Conservation (phyloP, 2,888 invertebrate genomes). For the Drosophila neonasuta region DNA sequence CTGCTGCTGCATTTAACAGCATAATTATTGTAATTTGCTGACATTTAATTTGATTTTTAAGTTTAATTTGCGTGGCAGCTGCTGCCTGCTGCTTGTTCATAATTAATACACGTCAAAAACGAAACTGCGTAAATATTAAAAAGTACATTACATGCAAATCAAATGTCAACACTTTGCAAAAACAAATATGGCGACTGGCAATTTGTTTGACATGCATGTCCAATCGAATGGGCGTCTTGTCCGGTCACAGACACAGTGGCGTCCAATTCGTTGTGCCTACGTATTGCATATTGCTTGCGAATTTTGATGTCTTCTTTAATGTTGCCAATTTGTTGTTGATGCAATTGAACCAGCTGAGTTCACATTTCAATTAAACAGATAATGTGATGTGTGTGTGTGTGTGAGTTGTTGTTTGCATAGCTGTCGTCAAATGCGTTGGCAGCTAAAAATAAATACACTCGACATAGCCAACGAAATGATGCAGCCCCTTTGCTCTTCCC, state of each 20-base stretch:
- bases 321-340: conserved; percentile 50
- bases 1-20: conserved; percentile 60
- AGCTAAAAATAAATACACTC: conserved; percentile 57
- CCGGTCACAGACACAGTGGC: conserved; percentile 9
- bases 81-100: conserved; percentile 57
- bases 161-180: conserved; percentile 65
- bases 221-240: conserved; percentile 59
- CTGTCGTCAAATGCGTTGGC: conserved; percentile 57
- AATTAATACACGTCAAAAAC: conserved; percentile 69
- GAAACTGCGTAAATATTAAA: conserved; percentile 44
- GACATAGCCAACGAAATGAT: conserved; percentile 26
- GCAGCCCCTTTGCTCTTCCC: not conserved
- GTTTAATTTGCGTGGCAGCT: conserved; percentile 73
- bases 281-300: conserved; percentile 31
- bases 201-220: conserved; percentile 64
- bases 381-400: no score
- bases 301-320: conserved; percentile 35
- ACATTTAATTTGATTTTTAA: conserved; percentile 77
- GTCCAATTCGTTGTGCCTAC: conserved; percentile 44
- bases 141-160: conserved; percentile 24
- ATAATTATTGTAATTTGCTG: conserved; percentile 74
- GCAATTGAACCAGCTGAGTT: conserved; percentile 56
- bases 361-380: conserved; percentile 31
- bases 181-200: conserved; percentile 62
- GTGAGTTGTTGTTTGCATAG: conserved; percentile 31